phyloP scores from a whole-genome alignment of 2,113 vertebrate genomes.

The Cololabis saira region DNA sequence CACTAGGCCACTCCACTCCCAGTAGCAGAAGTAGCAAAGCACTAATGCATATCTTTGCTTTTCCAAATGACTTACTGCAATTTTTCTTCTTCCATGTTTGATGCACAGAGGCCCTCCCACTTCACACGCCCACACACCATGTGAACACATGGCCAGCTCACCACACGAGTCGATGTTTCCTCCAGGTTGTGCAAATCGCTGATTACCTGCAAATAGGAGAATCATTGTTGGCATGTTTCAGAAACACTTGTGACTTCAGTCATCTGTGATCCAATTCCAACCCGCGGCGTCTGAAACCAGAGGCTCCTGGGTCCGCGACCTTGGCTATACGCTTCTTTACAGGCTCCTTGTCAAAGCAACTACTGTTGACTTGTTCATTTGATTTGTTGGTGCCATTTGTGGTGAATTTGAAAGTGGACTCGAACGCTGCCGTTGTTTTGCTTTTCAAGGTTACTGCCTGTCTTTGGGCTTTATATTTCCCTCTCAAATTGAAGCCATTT shows the following conservation, averaged over 20 bases:
- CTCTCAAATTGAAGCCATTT: conserved; percentile 39
- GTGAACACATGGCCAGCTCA: conserved; percentile 12
- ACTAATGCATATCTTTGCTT: no score
- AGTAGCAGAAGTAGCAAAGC: no score
- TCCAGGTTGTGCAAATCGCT: conserved; percentile 65
- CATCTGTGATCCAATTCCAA: conserved; percentile 69
- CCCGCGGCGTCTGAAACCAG: conserved; percentile 56
- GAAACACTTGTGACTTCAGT: conserved; percentile 57
- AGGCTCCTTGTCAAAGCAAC: conserved; percentile 69
- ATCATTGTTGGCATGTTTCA: conserved; percentile 54
- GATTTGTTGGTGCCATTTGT: conserved; percentile 67
- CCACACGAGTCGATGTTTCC: conserved; percentile 53
- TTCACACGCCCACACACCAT: conserved; percentile 34
- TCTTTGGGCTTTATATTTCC: conserved; percentile 45
- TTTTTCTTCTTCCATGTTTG: no score
- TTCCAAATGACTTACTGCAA: no score
- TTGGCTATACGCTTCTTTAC: conserved; percentile 58
- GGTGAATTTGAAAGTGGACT: conserved; percentile 59
- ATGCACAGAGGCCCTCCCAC: not conserved
- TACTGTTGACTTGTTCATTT: conserved; percentile 72
- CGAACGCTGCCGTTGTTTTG: conserved; percentile 13
- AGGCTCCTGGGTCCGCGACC: conserved; percentile 56
- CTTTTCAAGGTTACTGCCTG: conserved; percentile 63
- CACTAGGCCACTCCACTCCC: no score
- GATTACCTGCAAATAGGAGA: conserved; percentile 51